Base-by-base conservation (phyloP, 2,888 invertebrate genomes). In the Diaphora mendica region DNA sequence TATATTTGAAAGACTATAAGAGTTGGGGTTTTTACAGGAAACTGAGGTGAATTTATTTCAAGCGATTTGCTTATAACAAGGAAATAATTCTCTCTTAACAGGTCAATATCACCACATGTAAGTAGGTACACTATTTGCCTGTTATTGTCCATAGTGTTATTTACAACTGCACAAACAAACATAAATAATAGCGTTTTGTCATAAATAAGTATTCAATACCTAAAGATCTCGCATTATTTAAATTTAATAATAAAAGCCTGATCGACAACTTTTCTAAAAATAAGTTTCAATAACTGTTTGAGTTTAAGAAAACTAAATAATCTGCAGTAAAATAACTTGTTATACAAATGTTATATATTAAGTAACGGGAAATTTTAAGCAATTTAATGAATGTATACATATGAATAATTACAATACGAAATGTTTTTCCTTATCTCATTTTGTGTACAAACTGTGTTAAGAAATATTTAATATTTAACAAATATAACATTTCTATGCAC, bases 61-160 rank as follows among this genome's bases (percentile, higher is more conserved):
- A 67, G 3, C 30, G 30, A 23, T 30, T 62, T 17, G 26, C 30
- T 59, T 55, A 7, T 39, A 55, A 62, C 5, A 70, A 70, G 69
- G 69, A 70, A 70, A 59, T 62, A 55, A n/a, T 51, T 7, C 55
- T 13, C 30, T 70, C 30, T 42, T 39, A 26, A n/a, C n/a, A 2
- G 30, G 59, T 70, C 42, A 23, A 30, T 30, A 59, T n/a, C 42
- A 44, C 30, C 26, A 26, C n/a, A 30, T 67, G 26, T 20, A 59
- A 17, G 23, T 70, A 62, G 69, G 69, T 70, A 70, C 69, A 70
- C 59, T 70, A 70, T 62, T 70, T 62, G 69, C 62, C 69, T 62
- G 42, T 70, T 70, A 70, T 30, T 62, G 39, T 42, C 13, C 13
- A 62, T 39, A 42, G 55, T 11, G 30, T 55, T 44, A 20, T 44